Conservation (phyloP, 2,888 invertebrate species). For the Griposia aprilina region DNA sequence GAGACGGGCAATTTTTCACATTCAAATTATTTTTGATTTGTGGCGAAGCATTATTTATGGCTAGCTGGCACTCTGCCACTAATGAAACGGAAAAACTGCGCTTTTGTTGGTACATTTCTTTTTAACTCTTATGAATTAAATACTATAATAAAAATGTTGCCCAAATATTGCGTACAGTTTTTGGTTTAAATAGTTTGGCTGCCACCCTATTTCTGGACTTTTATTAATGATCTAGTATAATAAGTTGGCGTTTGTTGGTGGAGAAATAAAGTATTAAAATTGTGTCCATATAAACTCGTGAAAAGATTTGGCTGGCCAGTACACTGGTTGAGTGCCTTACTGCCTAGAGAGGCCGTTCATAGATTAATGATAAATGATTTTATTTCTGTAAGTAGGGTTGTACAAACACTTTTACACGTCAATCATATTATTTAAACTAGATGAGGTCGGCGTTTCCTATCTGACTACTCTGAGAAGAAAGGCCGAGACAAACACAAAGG, state of each 20-base stretch:
- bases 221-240: not conserved
- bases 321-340: not conserved
- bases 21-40: conserved; percentile 65
- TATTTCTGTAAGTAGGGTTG: too few species aligned
- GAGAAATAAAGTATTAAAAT: not conserved
- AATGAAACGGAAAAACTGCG: conserved; percentile 52
- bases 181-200: not conserved
- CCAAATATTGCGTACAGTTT: conserved; percentile 22
- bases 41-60: conserved; percentile 55
- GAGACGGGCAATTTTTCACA: conserved; percentile 55
- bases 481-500: too few species aligned
- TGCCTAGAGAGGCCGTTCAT: not conserved
- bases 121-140: conserved; percentile 30
- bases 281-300: too few species aligned
- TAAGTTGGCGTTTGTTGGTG: not conserved
- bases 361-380: too few species aligned
- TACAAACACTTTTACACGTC: too few species aligned
- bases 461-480: too few species aligned
- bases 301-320: not conserved
- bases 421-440: too few species aligned
- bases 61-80: conserved; percentile 57
- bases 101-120: conserved; percentile 43
- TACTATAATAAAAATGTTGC: conserved; percentile 8
- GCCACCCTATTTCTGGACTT: not conserved
- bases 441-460: too few species aligned